Evolutionary conservation across 2,888 invertebrate genomes (phyloP), one percentile per base, ranked within the genome.

Genomic region (Pollenia griseotomentosa): DNA sequence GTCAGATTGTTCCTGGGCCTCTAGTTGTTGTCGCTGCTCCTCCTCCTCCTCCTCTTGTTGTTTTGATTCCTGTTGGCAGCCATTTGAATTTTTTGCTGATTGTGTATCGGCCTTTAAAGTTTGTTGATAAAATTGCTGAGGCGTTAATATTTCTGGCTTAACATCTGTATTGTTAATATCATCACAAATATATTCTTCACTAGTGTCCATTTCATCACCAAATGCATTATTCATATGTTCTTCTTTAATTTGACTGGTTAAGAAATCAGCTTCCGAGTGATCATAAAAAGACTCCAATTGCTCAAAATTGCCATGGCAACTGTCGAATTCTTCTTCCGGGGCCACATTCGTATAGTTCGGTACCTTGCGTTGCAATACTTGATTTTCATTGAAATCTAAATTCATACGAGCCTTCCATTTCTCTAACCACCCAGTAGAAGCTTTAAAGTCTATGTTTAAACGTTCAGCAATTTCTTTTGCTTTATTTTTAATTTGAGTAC

Each of bases 321-420:
- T 74, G 3, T 61, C 33, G 10, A 7, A 40, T 16, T 68, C 42
- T 5, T 65, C 71, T 46, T 75, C 65, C 46, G 53, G 12, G 9
- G 55, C 2, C 42, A 81, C 33, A 33, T 33, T 33, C 1, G 33
- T 16, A 57, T 81, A 77, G 2, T 10, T 33, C 10, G 86, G 86
- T 16, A 77, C 14, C 78, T 83, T 87, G 11, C 86, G 55, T n/a
- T 74, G 53, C 19, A 87, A 59, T 33, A 83, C 16, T 61, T 83
- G 80, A 59, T 78, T 68, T 66, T 81, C 77, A 44, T 87, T 87
- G n/a, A 87, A 87, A 55, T 87, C 83, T 55, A 87, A 77, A 73
- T 87, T 87, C 86, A 87, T 87, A 53, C 86, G 71, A 2, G 80
- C 73, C 23, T 84, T 87, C 86, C 86, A 87, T 66, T 87, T 87